phyloP scores from a whole-genome alignment of 2,888 invertebrate species.

The Diarsia dahlii region DNA sequence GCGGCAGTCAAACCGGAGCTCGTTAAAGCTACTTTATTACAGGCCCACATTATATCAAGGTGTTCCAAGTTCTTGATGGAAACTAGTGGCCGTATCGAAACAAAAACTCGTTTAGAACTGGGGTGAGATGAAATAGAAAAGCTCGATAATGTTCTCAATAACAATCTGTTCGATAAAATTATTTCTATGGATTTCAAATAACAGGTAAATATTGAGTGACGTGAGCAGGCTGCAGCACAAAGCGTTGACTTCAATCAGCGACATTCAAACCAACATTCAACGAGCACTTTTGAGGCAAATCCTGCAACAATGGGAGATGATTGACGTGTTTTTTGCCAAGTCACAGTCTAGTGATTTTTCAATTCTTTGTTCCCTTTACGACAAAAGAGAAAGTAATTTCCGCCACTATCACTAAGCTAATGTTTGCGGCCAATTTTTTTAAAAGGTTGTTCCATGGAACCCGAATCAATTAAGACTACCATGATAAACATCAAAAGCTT shows the following conservation, averaged over 20 bases:
- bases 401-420: slow-evolving; percentile 55
- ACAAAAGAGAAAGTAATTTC: slow-evolving; percentile 79
- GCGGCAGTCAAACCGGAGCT: slow-evolving; percentile 32
- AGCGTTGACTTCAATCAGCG: slow-evolving; percentile 46
- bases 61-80: slow-evolving; percentile 38
- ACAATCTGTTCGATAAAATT: background rate
- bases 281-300: slow-evolving; percentile 64
- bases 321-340: slow-evolving; percentile 75
- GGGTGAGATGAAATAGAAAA: slow-evolving; percentile 32
- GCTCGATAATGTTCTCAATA: slow-evolving; percentile 8
- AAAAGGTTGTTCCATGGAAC: slow-evolving; percentile 41
- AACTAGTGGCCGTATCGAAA: slow-evolving; percentile 34
- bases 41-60: slow-evolving; percentile 40
- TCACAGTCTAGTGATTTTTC: slow-evolving; percentile 74
- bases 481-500: slow-evolving; percentile 48
- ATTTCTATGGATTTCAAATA: slow-evolving; percentile 49
- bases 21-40: slow-evolving; percentile 44
- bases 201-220: slow-evolving; percentile 59
- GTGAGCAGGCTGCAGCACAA: slow-evolving; percentile 46
- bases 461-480: slow-evolving; percentile 45
- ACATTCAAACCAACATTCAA: slow-evolving; percentile 58
- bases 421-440: slow-evolving; percentile 62
- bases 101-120: slow-evolving; percentile 23
- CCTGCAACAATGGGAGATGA: slow-evolving; percentile 73
- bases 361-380: slow-evolving; percentile 72